These are phyloP conservation scores for Syrista parreyssii DNA, from an alignment of 2,888 invertebrate species.

Conservation along the genomic window DNA sequence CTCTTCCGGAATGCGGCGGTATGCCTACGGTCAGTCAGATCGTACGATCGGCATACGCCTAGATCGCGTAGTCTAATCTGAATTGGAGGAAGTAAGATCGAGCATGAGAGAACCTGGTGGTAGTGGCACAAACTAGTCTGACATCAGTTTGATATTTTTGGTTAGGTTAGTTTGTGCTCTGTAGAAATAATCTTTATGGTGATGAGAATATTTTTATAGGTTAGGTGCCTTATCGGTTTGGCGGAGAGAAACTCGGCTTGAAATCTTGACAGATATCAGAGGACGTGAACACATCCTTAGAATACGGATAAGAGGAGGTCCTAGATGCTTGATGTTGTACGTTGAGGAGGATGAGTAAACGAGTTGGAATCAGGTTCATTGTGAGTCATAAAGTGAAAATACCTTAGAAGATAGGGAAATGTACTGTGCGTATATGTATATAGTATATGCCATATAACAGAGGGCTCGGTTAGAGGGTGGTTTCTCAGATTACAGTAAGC, in stretches of 20 bases:
- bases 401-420: neutral
- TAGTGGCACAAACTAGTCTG: neutral
- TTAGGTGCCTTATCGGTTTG: neutral
- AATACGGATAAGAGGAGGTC: neutral
- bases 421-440: neutral
- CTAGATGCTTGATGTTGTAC: neutral
- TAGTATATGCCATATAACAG: neutral
- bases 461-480: neutral
- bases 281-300: neutral
- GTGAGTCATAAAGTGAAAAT: neutral
- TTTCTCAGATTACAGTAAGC: neutral
- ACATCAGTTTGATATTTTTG: neutral
- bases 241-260: neutral
- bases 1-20: conserved; percentile 3
- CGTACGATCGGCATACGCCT: neutral
- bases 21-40: neutral
- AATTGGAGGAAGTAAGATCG: neutral
- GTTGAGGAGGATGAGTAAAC: neutral
- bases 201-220: neutral
- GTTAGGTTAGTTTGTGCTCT: neutral
- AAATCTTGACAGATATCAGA: neutral
- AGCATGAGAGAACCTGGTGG: neutral
- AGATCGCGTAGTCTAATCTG: neutral
- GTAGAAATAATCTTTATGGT: neutral
- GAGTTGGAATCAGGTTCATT: neutral